Conservation (phyloP, 1,140 invertebrate genomes). For the Brachionus plicatilis region DNA sequence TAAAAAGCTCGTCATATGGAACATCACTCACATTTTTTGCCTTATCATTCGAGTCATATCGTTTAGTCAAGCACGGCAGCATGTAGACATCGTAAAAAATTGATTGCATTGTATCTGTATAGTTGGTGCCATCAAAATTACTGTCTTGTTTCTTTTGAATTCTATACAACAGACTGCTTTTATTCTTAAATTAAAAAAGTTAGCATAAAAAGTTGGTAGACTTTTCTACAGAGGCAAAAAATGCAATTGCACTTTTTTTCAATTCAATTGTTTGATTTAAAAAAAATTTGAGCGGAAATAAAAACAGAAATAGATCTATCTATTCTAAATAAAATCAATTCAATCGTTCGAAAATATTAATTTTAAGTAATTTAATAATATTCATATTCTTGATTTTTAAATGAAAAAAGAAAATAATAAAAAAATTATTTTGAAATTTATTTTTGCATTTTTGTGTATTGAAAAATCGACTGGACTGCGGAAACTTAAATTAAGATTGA, state of each 20-base stretch:
- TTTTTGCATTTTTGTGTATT: neutral
- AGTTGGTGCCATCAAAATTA: constrained; percentile 38
- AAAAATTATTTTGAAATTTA: neutral
- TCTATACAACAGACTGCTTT: constrained; percentile 20
- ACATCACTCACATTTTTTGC: neutral
- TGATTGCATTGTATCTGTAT: constrained; percentile 33
- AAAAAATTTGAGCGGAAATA: too few relatives aligned
- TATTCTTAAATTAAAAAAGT: neutral
- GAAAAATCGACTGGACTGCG: neutral
- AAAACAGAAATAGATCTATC: too few relatives aligned
- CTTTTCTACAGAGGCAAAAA: too few relatives aligned
- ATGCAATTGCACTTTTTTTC: too few relatives aligned
- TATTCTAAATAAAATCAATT: too few relatives aligned
- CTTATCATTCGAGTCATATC: constrained; percentile 4
- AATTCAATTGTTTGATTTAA: too few relatives aligned
- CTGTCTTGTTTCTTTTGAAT: constrained; percentile 39
- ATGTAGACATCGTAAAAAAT: constrained; percentile 27
- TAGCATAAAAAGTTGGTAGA: too few relatives aligned
- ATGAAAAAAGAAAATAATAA: neutral
- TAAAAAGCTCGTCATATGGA: constrained; percentile 33
- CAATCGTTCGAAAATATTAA: too few relatives aligned
- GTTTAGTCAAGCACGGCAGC: constrained; percentile 9
- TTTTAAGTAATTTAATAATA: neutral
- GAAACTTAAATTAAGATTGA: neutral
- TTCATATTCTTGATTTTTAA: neutral